Evolutionary conservation across 2,113 vertebrate species (phyloP), one percentile per base, ranked within the genome.

Genomic region (Myotis yumanensis): DNA sequence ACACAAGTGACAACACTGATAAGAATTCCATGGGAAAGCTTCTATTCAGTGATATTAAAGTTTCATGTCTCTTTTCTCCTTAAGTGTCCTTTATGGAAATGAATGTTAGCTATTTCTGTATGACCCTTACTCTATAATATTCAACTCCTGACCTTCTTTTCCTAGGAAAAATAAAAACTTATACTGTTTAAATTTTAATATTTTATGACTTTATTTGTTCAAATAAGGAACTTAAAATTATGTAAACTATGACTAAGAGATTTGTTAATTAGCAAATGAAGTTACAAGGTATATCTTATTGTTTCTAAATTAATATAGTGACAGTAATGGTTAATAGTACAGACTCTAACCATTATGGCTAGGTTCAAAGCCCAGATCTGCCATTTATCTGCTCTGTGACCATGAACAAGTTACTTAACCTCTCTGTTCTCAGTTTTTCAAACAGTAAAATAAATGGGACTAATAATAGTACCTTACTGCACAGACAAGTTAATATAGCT

Each of bases 161-260:
- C 23, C 28, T 89, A 66, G 68, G 92, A 91, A 82, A 95, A 71
- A 66, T 23, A 32, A 91, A 95, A 88, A 77, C 43, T 88, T 72
- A 87, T 6, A 76, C 68, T 86, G 15, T 59, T 96, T 71, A 52
- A 48, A 84, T 91, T 94, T 94, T n/a, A 94, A n/a, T 87, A 76
- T 91, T 92, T 91, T 87, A 37, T 37, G 54, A 9, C 15, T 95
- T 71, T 82, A 81, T 52, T 77, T 90, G 30, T 76, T 94, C 43
- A 94, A 89, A 94, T 71, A 80, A 82, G 37, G 77, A 82, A 79
- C 14, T 82, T 93, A 85, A 92, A 91, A 77, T 82, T 79, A 92
- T 23, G 4, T 71, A 22, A 91, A 73, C 59, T 88, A 68, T 86
- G 30, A 69, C 17, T 79, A 86, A 82, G 62, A 94, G 51, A 30